Percentiles rank a stretch among this genome's conserved stretches.
Evolutionary conservation across 1,140 invertebrate species (phyloP).

Genomic region (Campodea augens): DNA sequence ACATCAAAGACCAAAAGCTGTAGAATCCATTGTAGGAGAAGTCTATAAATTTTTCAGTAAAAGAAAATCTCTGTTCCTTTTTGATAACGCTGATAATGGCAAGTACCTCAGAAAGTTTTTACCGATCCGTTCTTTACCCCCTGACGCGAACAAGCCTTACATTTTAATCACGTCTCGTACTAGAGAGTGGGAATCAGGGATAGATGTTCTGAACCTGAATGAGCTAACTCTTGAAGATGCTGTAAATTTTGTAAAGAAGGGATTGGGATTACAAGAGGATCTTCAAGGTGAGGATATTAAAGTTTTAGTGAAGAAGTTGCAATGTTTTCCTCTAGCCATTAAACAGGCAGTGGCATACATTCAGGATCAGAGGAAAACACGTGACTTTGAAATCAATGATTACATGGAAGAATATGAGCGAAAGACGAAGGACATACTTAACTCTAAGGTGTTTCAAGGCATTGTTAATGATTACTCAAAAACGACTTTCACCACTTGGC

Average conservation of each 20-base stretch:
- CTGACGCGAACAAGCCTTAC: constrained; percentile 7
- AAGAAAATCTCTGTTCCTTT: constrained; percentile 14
- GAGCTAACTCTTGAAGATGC: constrained; percentile 11
- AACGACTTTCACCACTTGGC: constrained; percentile 12
- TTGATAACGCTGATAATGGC: constrained; percentile 18
- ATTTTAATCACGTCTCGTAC: constrained; percentile 13
- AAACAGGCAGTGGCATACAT: constrained; percentile 11
- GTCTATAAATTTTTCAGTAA: constrained; percentile 13
- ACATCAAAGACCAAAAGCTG: constrained; percentile 8
- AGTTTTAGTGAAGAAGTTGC: constrained; percentile 8
- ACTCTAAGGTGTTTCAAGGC: constrained; percentile 7
- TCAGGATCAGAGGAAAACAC: constrained; percentile 1
- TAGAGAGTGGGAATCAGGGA: constrained; percentile 8
- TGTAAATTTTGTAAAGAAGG: constrained; percentile 11
- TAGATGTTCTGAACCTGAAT: constrained; percentile 7
- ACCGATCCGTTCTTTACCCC: too few relatives aligned
- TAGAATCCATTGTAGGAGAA: constrained; percentile 11
- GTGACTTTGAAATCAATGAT: constrained; percentile 8
- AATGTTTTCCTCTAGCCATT: constrained; percentile 12
- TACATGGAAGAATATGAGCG: constrained; percentile 9
- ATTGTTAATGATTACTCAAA: constrained; percentile 10
- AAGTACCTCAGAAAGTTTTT: too few relatives aligned
- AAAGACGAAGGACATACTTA: constrained; percentile 8
- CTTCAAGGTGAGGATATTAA: constrained; percentile 5
- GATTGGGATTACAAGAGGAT: constrained; percentile 6